Evolutionary conservation across 2,888 invertebrate genomes (phyloP).

Genomic region (Junonia oenone): DNA sequence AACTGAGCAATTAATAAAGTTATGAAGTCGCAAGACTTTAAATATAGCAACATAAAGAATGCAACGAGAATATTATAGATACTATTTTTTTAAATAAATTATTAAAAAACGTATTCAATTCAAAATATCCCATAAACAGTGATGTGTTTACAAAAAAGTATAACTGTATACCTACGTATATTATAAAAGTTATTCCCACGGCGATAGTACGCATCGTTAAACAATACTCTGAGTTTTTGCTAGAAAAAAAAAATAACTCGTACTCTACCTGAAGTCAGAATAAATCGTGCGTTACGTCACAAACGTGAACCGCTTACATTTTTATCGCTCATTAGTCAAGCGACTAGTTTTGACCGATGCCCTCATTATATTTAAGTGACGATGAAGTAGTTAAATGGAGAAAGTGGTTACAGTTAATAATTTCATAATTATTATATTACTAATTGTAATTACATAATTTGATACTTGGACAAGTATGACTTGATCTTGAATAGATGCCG

Average conservation of each 20-base stretch:
- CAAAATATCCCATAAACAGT: neutral
- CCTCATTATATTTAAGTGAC: neutral
- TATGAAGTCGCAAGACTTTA: too few relatives aligned
- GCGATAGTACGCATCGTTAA: slow-evolving; percentile 22
- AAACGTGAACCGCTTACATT: neutral
- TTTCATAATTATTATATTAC: neutral
- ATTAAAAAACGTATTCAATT: neutral
- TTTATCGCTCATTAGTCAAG: neutral
- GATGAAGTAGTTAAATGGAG: neutral
- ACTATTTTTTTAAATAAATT: neutral
- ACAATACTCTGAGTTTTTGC: slow-evolving; percentile 20
- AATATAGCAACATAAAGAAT: neutral
- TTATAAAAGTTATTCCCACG: slow-evolving; percentile 26
- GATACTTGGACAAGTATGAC: neutral
- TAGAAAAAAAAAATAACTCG: slow-evolving; percentile 7
- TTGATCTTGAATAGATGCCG: neutral
- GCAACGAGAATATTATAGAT: neutral
- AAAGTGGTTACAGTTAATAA: neutral
- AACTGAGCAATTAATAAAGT: too few relatives aligned
- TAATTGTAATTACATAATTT: neutral
- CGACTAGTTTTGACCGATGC: neutral
- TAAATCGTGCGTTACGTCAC: neutral
- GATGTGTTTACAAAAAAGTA: neutral
- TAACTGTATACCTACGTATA: slow-evolving; percentile 11
- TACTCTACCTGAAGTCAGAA: slow-evolving; percentile 1